Evolutionary conservation across 2,888 invertebrate species (phyloP).

Genomic region (Platerodrilus igneus): DNA sequence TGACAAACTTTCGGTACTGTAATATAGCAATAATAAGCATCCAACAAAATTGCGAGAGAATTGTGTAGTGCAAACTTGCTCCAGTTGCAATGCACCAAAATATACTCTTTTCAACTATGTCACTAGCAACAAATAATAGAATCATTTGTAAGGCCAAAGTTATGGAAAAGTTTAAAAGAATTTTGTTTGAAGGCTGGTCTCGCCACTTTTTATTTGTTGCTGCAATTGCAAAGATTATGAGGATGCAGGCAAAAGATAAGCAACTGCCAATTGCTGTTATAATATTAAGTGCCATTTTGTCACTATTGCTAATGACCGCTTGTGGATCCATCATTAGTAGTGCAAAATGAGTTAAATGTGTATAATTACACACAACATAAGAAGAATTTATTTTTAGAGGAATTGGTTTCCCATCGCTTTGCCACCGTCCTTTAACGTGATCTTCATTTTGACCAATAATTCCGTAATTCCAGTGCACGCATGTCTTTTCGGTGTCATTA

Average conservation of each 20-base stretch:
- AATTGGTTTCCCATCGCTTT: not conserved
- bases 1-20: constrained; percentile 59
- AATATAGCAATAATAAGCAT: constrained; percentile 62
- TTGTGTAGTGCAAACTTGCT: constrained; percentile 56
- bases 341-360: constrained; percentile 54
- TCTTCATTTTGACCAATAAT: constrained; percentile 47
- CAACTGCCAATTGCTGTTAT: constrained; percentile 1
- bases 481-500: constrained; percentile 35
- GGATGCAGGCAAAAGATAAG: not conserved
- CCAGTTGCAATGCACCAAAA: constrained; percentile 54
- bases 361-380: constrained; percentile 49
- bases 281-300: constrained; percentile 40
- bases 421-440: constrained; percentile 18
- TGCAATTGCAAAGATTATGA: not conserved
- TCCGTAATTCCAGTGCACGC: constrained; percentile 51
- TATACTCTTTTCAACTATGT: constrained; percentile 41
- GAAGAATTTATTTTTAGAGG: constrained; percentile 31
- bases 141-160: constrained; percentile 59
- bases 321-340: constrained; percentile 44
- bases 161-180: constrained; percentile 60
- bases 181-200: constrained; percentile 59
- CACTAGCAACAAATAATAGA: constrained; percentile 41
- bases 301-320: constrained; percentile 28
- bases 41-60: constrained; percentile 62
- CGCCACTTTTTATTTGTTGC: constrained; percentile 56